These are phyloP conservation scores for Synanthedon vespiformis DNA, from an alignment of 2,888 invertebrate species.

Conservation along the genomic window DNA sequence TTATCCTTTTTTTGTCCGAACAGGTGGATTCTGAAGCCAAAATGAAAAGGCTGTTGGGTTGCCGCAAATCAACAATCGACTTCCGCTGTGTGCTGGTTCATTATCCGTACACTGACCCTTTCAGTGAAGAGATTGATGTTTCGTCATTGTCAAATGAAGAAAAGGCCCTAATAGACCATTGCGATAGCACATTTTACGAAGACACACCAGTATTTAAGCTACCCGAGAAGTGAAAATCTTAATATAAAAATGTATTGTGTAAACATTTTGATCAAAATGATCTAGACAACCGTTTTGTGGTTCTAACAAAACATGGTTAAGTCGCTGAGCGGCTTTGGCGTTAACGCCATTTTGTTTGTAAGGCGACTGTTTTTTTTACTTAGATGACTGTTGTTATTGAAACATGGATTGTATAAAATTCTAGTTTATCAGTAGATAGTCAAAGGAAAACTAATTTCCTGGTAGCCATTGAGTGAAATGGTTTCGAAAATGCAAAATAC, in stretches of 20 bases:
- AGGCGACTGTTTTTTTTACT: neutral
- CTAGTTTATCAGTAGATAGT: too few relatives aligned
- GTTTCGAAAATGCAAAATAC: too few relatives aligned
- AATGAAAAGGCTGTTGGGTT: conserved; percentile 58
- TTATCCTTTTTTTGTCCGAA: neutral
- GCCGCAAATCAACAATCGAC: conserved; percentile 48
- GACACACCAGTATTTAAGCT: conserved; percentile 75
- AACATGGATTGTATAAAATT: too few relatives aligned
- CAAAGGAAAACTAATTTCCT: too few relatives aligned
- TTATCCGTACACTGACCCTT: conserved; percentile 59
- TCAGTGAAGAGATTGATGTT: conserved; percentile 50
- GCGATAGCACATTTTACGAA: conserved; percentile 75
- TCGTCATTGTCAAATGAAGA: conserved; percentile 72
- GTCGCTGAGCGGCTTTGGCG: conserved; percentile 29
- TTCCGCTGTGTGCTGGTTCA: conserved; percentile 71
- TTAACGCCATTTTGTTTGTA: conserved; percentile 1
- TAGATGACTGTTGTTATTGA: too few relatives aligned
- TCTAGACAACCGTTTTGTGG: neutral
- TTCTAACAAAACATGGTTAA: conserved; percentile 14
- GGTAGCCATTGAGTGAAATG: too few relatives aligned
- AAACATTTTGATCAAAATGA: neutral
- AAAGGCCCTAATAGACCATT: conserved; percentile 74
- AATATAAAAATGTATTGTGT: neutral
- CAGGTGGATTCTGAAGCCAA: conserved; percentile 71
- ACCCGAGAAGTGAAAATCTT: conserved; percentile 69